Evolutionary conservation across 2,113 vertebrate genomes (phyloP).

Genomic region (Zeus faber): DNA sequence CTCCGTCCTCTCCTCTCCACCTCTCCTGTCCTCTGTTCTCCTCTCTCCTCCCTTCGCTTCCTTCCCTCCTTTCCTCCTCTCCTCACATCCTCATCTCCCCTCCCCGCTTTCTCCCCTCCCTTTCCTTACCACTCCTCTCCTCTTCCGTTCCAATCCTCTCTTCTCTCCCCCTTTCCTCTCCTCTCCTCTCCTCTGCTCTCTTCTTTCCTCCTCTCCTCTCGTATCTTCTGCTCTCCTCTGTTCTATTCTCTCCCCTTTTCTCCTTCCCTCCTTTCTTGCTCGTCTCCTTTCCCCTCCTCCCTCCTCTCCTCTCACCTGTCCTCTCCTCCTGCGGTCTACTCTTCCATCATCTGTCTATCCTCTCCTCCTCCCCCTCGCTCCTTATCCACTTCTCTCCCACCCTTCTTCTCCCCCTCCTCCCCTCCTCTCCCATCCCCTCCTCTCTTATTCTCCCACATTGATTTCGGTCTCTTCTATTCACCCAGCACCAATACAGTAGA

Average conservation of each 20-base stretch:
- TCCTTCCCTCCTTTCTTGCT: neutral
- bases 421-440: neutral
- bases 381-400: neutral
- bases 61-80: neutral
- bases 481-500: too few relatives aligned
- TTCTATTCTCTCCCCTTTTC: neutral
- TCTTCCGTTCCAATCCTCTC: neutral
- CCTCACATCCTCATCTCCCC: conserved; percentile 5
- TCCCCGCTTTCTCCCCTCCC: neutral
- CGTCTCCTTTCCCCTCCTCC: neutral
- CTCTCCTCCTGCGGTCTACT: neutral
- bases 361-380: neutral
- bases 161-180: neutral
- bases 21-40: neutral
- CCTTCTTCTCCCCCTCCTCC: neutral
- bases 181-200: neutral
- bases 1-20: neutral
- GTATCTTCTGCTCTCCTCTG: neutral
- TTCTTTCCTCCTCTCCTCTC: neutral
- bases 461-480: too few relatives aligned
- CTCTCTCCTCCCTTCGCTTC: neutral
- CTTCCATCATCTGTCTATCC: neutral
- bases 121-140: neutral
- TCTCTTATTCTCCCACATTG: neutral
- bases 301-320: neutral